phyloP scores from a whole-genome alignment of 2,888 invertebrate genomes.

The Mesodorylaimus sp. region DNA sequence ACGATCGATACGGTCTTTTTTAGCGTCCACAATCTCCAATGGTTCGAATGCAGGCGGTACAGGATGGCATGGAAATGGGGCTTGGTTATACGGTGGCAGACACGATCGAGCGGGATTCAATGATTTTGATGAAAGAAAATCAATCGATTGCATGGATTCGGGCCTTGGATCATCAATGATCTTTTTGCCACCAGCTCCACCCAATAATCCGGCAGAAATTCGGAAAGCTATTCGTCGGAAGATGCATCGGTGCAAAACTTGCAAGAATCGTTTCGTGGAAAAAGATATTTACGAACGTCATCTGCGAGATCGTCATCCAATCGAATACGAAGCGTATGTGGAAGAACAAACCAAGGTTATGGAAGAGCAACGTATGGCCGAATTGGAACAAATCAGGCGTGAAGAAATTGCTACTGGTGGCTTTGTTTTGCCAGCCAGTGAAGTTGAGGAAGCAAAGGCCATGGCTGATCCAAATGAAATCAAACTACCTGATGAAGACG shows the following conservation, averaged over 20 bases:
- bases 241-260: constrained; percentile 26
- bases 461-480: constrained; percentile 1
- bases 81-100: too few relatives aligned
- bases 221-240: constrained; percentile 19
- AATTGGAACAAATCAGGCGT: neutral
- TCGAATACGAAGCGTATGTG: constrained; percentile 21
- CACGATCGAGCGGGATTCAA: too few relatives aligned
- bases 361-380: constrained; percentile 3
- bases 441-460: constrained; percentile 16
- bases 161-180: too few relatives aligned
- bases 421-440: constrained; percentile 27
- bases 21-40: too few relatives aligned
- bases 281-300: constrained; percentile 24
- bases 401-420: constrained; percentile 19
- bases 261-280: constrained; percentile 28
- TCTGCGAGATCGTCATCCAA: constrained; percentile 17
- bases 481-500: neutral
- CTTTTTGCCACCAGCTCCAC: constrained; percentile 16
- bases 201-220: constrained; percentile 21
- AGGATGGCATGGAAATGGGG: too few relatives aligned
- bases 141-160: too few relatives aligned
- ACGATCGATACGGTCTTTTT: too few relatives aligned
- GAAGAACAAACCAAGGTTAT: constrained; percentile 18
- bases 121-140: too few relatives aligned
- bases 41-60: too few relatives aligned